phyloP scores from a whole-genome alignment of 2,113 vertebrate species.

The Dermatemys mawii region DNA sequence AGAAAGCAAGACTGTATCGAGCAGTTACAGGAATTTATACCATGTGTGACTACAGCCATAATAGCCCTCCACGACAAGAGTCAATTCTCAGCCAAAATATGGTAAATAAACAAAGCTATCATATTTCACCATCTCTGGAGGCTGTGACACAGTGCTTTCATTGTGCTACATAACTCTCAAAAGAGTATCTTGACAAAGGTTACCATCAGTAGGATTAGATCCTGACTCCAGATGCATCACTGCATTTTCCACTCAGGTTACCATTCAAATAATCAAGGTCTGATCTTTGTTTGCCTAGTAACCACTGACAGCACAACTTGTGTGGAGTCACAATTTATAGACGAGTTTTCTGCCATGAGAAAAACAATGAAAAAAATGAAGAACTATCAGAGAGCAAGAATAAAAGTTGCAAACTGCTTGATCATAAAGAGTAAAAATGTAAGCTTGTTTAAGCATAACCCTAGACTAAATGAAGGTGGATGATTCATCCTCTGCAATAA shows the following conservation, averaged over 20 bases:
- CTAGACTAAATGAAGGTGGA: neutral
- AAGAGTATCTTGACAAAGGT: neutral
- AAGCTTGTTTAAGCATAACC: neutral
- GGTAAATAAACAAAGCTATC: neutral
- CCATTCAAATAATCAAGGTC: neutral
- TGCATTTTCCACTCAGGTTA: neutral
- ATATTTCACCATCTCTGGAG: neutral
- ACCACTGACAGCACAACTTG: neutral
- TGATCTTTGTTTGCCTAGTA: neutral
- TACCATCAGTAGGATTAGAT: neutral
- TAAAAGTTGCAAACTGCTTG: slow-evolving; percentile 3
- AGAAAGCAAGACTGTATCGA: neutral
- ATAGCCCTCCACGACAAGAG: neutral
- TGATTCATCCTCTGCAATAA: slow-evolving; percentile 26
- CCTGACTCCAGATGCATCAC: neutral
- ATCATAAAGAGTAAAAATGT: slow-evolving; percentile 26
- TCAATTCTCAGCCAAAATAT: neutral
- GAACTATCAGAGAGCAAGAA: neutral
- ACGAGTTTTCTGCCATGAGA: neutral
- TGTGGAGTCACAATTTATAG: slow-evolving; percentile 16
- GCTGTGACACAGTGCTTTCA: neutral
- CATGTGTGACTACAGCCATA: rapidly evolving
- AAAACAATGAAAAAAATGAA: neutral
- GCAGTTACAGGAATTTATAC: neutral
- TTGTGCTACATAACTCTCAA: neutral